Base-by-base conservation (phyloP, 1,140 invertebrate species). In the Dreissena polymorpha region DNA sequence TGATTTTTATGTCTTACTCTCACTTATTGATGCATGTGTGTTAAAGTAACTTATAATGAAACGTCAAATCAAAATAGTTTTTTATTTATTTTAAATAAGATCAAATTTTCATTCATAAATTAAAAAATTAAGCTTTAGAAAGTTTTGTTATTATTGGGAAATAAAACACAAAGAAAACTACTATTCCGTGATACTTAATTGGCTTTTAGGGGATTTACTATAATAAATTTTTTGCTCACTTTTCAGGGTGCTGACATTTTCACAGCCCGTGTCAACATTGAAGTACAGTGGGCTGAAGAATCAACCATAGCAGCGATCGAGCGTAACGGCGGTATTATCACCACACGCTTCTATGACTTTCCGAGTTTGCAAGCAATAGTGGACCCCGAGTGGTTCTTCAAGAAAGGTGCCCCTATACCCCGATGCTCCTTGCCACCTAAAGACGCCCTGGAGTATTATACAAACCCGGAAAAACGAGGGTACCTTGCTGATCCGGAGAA, bases 281-380 rank as follows among this genome's bases (percentile, higher is more conserved):
- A 99, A 95, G 98, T 99, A 5, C 99, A 99, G 90, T 98, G 97
- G 96, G 96, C 98, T 0, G 95, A 94, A 88, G 98, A 99, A 93
- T 94, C 95, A 57, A 96, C 97, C 0, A 99, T 99, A 90, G 98
- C 99, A 27, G 98, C 99, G 2, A 95, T 99, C 85, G 99, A 99
- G 93, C 95, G 94, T 90, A 96, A 96, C 93, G 99, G 99, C 49
- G 99, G 99, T 65, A 95, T 96, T 23, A 99, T 99, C 82, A 98
- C 96, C 14, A 98, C 97, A 29, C 96, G 98, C 12, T 99, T 97
- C 94, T 99, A 97, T 93, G 98, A 99, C 93, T 93, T 95, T 25
- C 93, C 95, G 64, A 95, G 95, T 92, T 93, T 99, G 0, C 93
- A 94, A 85, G 95, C 96, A 29, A 93, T 97, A 29, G 91, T 94